A percentile compares a stretch with the other conserved stretches of the same genome.
These are phyloP conservation scores for Mactromeris polynyma DNA, from an alignment of 2,888 invertebrate species.

Conservation along the genomic window DNA sequence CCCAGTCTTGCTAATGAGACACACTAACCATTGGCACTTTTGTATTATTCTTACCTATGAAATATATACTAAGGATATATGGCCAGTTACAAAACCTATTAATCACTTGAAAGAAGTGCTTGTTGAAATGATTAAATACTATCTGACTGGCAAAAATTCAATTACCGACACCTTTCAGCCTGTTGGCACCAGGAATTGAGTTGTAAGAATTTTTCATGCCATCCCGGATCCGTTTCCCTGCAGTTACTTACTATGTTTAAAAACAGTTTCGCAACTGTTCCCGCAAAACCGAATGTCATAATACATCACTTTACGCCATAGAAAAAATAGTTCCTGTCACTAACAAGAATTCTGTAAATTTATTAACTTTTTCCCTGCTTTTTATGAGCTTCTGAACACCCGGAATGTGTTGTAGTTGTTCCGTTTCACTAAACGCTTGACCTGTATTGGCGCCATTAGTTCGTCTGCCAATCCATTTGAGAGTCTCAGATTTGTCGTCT, in stretches of 20 bases:
- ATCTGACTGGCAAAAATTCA: conserved; percentile 34
- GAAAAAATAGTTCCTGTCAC: conserved; percentile 71
- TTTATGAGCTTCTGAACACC: conserved; percentile 50
- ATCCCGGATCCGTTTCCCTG: conserved; percentile 47
- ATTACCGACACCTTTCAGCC: conserved; percentile 29
- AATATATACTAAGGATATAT: neutral
- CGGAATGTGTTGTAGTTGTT: conserved; percentile 35
- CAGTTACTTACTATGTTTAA: conserved; percentile 43
- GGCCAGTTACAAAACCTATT: neutral
- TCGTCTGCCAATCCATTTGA: conserved; percentile 66
- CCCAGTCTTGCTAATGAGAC: too few species aligned
- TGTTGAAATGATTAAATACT: conserved; percentile 39
- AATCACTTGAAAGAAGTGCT: conserved; percentile 24
- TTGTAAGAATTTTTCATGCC: conserved; percentile 60
- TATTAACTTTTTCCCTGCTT: conserved; percentile 56
- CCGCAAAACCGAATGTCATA: conserved; percentile 59
- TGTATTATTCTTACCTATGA: too few species aligned
- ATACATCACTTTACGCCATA: conserved; percentile 68
- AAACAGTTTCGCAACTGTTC: conserved; percentile 66
- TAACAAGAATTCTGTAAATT: conserved; percentile 64
- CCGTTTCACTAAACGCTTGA: conserved; percentile 62
- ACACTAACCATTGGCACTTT: too few species aligned
- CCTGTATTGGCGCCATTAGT: conserved; percentile 66
- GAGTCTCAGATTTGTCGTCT: conserved; percentile 55
- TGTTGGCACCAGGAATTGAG: conserved; percentile 58